Percentiles rank a stretch among this genome's conserved stretches.
phyloP scores from a whole-genome alignment of 1,140 invertebrate species.

The Plectus sambesii region DNA sequence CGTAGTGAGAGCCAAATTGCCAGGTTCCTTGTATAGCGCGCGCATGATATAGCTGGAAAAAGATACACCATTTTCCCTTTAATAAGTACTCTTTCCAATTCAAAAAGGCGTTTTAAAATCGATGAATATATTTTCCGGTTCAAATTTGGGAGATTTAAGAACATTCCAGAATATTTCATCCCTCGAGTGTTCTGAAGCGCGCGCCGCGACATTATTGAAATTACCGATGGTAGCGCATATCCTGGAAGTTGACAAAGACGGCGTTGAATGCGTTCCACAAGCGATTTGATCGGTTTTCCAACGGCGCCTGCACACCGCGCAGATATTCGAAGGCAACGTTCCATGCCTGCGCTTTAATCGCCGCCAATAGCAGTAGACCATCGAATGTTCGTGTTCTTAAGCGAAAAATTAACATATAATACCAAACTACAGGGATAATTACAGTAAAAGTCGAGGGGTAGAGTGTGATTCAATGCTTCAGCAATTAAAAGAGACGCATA shows the following conservation, averaged over 20 bases:
- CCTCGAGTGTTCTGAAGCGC: too few relatives aligned
- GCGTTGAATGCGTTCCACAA: slow-evolving; percentile 43
- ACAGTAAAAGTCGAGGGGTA: too few relatives aligned
- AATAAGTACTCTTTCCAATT: too few relatives aligned
- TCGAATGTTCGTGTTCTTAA: slow-evolving; percentile 32
- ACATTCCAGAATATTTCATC: too few relatives aligned
- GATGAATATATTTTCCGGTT: too few relatives aligned
- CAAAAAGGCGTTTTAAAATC: too few relatives aligned
- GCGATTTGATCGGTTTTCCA: slow-evolving; percentile 13
- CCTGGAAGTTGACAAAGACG: slow-evolving; percentile 41
- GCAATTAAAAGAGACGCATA: too few relatives aligned
- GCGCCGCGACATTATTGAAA: too few relatives aligned
- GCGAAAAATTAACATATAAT: slow-evolving; percentile 5
- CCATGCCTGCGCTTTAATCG: slow-evolving; percentile 36
- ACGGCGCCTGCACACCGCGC: slow-evolving; percentile 25
- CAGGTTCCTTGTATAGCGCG: slow-evolving; percentile 30
- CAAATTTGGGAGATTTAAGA: too few relatives aligned
- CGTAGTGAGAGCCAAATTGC: slow-evolving; percentile 31
- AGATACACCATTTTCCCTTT: too few relatives aligned
- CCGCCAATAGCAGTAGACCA: slow-evolving; percentile 32
- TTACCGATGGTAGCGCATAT: slow-evolving; percentile 40
- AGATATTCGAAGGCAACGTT: slow-evolving; percentile 39
- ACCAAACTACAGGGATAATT: too few relatives aligned
- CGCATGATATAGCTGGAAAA: slow-evolving; percentile 42
- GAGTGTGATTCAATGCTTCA: too few relatives aligned